phyloP scores from a whole-genome alignment of 2,797 vertebrate species.

The Tokudaia tokunoshimensis region DNA sequence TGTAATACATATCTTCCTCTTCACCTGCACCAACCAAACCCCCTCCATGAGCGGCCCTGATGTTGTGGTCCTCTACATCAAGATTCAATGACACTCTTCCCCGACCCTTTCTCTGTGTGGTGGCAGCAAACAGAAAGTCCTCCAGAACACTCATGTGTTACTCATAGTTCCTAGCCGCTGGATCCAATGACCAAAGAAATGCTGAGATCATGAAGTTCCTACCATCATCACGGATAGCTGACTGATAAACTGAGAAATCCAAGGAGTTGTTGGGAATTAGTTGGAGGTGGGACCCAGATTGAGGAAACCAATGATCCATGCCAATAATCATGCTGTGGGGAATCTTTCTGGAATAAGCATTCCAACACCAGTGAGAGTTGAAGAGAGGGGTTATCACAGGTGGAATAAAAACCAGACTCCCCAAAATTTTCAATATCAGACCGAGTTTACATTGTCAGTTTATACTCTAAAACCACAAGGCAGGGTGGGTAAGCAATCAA shows the following conservation, averaged over 20 bases:
- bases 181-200: background rate
- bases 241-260: background rate
- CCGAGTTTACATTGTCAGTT: too few species aligned
- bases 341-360: background rate
- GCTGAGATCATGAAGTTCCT: background rate
- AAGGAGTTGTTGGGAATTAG: background rate
- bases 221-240: background rate
- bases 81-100: background rate
- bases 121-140: background rate
- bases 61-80: background rate
- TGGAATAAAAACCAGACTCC: background rate
- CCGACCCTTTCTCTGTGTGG: background rate
- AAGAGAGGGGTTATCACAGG: background rate
- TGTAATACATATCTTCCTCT: background rate
- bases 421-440: background rate
- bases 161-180: too few species aligned
- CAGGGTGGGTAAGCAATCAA: background rate
- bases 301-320: background rate
- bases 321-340: background rate
- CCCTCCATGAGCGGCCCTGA: too few species aligned
- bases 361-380: background rate
- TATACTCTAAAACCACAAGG: background rate
- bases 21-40: background rate
- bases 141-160: background rate
- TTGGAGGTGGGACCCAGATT: background rate